Base-by-base conservation (phyloP, 2,888 invertebrate species). In the Lithophane leautieri region DNA sequence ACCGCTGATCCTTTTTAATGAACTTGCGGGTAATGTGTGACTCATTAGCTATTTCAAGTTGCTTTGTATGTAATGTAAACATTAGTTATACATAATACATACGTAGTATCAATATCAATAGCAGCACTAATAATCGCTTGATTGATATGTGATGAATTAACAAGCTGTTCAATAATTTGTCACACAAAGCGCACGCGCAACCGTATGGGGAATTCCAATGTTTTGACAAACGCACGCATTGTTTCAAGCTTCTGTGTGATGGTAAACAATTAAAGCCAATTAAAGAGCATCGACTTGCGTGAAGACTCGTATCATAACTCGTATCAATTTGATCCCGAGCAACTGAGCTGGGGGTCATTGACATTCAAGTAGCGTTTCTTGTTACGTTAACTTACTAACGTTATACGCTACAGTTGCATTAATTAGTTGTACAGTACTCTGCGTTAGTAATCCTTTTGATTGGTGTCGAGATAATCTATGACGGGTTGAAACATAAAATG, bases 281-380 rank as follows among this genome's bases (percentile, higher is more conserved):
- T 94, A 95, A 92, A 94, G 91, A 92, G 92, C 94, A 94, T 94
- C 92, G 93, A 90, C 91, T 89, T 91, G 92, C 92, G 93, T 92
- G 93, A 91, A 86, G 86, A 90, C 86, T 91, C 88, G 90, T 92
- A 94, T 93, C 92, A 92, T 93, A 93, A 94, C 93, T 92, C 92
- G 90, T 90, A 95, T 95, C 94, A 94, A 94, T 94, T 94, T 92
- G 94, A 92, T 94, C 93, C 91, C 91, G 90, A 89, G 91, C 91
- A 90, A 91, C 91, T 92, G 89, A 90, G 88, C 89, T 71, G 84
- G 84, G 44, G 95, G 94, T 95, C 95, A 91, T 91, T 92, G 91
- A 90, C 93, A 90, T 88, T 73, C 86, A 78, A 72, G 81, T 73
- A 86, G 78, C 82, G 78, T 84, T 84, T 81, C 85, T 86, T 81